phyloP scores from a whole-genome alignment of 2,888 invertebrate genomes.

The Hymenopus coronatus region DNA sequence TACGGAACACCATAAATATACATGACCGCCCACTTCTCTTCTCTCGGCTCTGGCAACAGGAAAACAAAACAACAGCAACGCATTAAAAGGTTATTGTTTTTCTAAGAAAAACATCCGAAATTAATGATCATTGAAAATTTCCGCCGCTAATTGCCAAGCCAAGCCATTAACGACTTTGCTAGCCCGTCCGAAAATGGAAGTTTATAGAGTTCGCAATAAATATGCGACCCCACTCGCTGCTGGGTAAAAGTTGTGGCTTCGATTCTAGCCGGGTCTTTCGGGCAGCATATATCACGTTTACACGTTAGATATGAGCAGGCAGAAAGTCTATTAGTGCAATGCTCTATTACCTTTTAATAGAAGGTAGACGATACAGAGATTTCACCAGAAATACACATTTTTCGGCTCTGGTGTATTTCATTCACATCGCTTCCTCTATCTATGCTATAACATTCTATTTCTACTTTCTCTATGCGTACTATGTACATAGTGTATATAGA shows the following conservation, averaged over 20 bases:
- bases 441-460: no score
- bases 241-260: not conserved
- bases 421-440: no score
- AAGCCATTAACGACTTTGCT: not conserved
- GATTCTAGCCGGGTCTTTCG: not conserved
- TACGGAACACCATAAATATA: conserved; percentile 4
- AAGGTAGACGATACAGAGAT: no score
- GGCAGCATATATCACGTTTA: no score
- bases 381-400: no score
- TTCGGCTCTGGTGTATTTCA: no score
- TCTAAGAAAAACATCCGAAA: not conserved
- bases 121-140: not conserved
- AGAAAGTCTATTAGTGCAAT: no score
- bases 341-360: no score
- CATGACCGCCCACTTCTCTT: not conserved
- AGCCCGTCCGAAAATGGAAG: not conserved
- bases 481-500: no score
- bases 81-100: not conserved
- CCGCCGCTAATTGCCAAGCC: not conserved
- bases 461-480: no score
- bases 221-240: not conserved
- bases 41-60: not conserved
- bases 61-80: not conserved
- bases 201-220: not conserved
- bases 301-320: no score